phyloP scores from a whole-genome alignment of 2,113 vertebrate genomes.

The Paracanthobrama guichenoti region DNA sequence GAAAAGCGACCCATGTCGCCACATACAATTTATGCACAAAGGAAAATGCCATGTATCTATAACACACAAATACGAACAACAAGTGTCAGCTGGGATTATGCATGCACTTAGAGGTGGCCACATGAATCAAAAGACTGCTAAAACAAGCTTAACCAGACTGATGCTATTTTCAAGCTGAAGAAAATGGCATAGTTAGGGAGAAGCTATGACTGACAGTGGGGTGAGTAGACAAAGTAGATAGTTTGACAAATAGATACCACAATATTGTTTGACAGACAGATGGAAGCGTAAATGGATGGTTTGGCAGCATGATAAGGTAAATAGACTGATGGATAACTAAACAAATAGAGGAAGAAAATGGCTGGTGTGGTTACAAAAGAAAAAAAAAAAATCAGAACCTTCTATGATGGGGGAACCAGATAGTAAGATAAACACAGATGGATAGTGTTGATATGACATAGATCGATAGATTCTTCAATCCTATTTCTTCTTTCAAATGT shows the following conservation, averaged over 20 bases:
- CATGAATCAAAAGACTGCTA: background rate
- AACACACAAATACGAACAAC: background rate
- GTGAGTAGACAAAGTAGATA: conserved; percentile 71
- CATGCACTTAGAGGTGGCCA: background rate
- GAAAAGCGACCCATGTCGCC: background rate
- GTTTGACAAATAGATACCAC: conserved; percentile 80
- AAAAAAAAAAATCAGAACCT: conserved; percentile 54
- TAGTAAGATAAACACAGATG: conserved; percentile 79
- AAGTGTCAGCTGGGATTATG: conserved; percentile 24
- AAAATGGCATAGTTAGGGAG: conserved; percentile 10
- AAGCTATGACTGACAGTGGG: conserved; percentile 75
- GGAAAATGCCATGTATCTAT: background rate
- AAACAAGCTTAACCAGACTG: background rate
- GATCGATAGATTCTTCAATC: conserved; percentile 76
- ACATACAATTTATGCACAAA: background rate
- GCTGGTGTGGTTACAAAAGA: conserved; percentile 59
- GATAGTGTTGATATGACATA: conserved; percentile 74
- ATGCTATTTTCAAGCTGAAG: conserved; percentile 48
- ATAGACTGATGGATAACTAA: conserved; percentile 81
- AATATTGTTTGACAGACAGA: conserved; percentile 82
- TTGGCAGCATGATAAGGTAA: conserved; percentile 81
- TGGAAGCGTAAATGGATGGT: conserved; percentile 79
- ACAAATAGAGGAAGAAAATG: conserved; percentile 73
- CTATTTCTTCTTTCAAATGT: conserved; percentile 73
- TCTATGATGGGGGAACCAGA: conserved; percentile 68